Evolutionary conservation across 1,140 invertebrate genomes (phyloP).

Genomic region (Leptinotarsa texana): DNA sequence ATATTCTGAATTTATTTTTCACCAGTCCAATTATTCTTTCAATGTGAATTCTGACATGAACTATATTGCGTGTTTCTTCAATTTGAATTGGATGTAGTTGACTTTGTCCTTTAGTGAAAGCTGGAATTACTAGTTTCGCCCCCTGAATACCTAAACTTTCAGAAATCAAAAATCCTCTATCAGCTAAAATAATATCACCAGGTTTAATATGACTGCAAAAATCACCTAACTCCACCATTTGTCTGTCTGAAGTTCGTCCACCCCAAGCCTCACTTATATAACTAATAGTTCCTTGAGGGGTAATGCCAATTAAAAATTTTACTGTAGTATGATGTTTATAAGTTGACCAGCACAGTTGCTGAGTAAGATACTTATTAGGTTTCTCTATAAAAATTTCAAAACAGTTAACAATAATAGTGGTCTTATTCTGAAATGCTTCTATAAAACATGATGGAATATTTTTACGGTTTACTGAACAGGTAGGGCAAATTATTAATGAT

Average conservation of each 20-base stretch:
- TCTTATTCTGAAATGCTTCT: slow-evolving; percentile 18
- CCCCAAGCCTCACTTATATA: slow-evolving; percentile 36
- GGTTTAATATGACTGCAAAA: slow-evolving; percentile 31
- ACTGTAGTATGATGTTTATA: slow-evolving; percentile 37
- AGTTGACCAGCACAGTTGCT: slow-evolving; percentile 37
- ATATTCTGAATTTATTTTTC: slow-evolving; percentile 24
- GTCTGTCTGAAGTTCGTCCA: slow-evolving; percentile 33
- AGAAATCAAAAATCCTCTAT: slow-evolving; percentile 34
- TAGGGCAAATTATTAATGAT: not conserved
- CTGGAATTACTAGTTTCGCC: slow-evolving; percentile 23
- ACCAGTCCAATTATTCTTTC: slow-evolving; percentile 25
- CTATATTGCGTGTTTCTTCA: slow-evolving; percentile 19
- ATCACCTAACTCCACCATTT: slow-evolving; percentile 27
- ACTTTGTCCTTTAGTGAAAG: slow-evolving; percentile 26
- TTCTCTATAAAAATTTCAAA: slow-evolving; percentile 36
- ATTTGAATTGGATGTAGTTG: slow-evolving; percentile 26
- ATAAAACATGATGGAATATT: not conserved
- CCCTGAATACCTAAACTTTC: slow-evolving; percentile 16
- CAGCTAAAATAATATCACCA: slow-evolving; percentile 33
- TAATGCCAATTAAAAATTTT: slow-evolving; percentile 41
- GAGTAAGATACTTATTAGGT: slow-evolving; percentile 19
- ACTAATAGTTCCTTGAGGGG: slow-evolving; percentile 33
- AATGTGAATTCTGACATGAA: slow-evolving; percentile 22
- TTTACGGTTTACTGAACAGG: not conserved
- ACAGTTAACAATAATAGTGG: slow-evolving; percentile 32